phyloP scores from a whole-genome alignment of 2,797 vertebrate genomes.

The Sebastiscus albofasciatus region DNA sequence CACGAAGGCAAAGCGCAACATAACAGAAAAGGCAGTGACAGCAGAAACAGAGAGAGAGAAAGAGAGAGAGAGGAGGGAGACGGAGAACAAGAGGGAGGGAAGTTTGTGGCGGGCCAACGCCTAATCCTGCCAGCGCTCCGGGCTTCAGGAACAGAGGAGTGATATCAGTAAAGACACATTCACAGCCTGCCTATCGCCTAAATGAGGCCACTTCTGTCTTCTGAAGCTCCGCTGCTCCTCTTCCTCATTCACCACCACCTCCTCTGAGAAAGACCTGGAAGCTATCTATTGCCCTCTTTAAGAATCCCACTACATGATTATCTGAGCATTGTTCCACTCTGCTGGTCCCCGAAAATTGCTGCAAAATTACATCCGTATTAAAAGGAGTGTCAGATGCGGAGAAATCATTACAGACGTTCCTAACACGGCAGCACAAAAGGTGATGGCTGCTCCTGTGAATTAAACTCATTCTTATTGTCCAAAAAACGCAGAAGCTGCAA shows the following conservation, averaged over 20 bases:
- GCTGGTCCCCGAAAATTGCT: not conserved
- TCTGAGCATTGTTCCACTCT: slow-evolving; percentile 20
- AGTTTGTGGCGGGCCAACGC: slow-evolving; percentile 50
- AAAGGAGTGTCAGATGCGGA: slow-evolving; percentile 9
- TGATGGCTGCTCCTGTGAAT: not conserved
- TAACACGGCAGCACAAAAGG: not conserved
- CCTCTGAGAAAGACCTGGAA: slow-evolving; percentile 54
- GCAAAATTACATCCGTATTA: slow-evolving; percentile 32
- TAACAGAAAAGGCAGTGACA: slow-evolving; percentile 45
- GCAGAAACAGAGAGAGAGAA: slow-evolving; percentile 33
- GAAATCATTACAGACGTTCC: not conserved
- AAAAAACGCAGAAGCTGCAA: slow-evolving; percentile 1
- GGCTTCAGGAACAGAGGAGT: slow-evolving; percentile 53
- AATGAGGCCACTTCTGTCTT: slow-evolving; percentile 63
- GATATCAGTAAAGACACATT: slow-evolving; percentile 66
- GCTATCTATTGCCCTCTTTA: slow-evolving; percentile 68
- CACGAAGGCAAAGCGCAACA: slow-evolving; percentile 14
- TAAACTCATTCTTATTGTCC: slow-evolving; percentile 1
- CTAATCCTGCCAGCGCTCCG: slow-evolving; percentile 55
- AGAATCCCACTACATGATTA: slow-evolving; percentile 46
- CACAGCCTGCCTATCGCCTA: slow-evolving; percentile 48
- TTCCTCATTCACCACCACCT: slow-evolving; percentile 43
- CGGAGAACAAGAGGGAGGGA: slow-evolving; percentile 3
- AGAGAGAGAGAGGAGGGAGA: not conserved
- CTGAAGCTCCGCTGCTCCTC: slow-evolving; percentile 17